Conservation (phyloP, 2,797 vertebrate genomes). For the Accipiter badius region DNA sequence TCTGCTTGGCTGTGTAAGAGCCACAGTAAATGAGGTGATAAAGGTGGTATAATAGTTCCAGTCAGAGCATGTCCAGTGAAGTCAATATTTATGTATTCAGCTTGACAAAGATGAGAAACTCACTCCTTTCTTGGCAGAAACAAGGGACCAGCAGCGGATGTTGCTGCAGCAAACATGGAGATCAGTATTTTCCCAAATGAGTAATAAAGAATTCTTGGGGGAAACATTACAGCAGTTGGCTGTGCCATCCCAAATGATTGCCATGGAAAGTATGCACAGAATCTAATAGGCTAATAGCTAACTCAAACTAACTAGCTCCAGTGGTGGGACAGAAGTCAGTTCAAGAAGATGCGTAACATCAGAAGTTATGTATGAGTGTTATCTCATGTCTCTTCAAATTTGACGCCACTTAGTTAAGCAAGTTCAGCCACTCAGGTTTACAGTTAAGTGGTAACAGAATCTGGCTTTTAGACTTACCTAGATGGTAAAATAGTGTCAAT, state of each 20-base stretch:
- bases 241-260: constrained; percentile 34
- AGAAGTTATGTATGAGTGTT: neutral
- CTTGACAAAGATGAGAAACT: neutral
- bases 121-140: neutral
- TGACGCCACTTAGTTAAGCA: neutral
- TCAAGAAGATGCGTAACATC: neutral
- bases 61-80: neutral
- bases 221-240: constrained; percentile 20
- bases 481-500: neutral
- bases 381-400: neutral
- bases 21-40: neutral
- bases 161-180: neutral
- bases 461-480: neutral
- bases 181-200: neutral
- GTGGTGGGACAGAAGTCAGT: neutral
- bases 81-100: neutral
- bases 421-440: neutral
- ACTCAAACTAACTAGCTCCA: neutral
- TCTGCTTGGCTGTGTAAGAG: neutral
- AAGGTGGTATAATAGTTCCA: neutral
- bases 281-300: neutral
- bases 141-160: neutral
- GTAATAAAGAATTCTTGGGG: constrained; percentile 18
- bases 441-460: neutral
- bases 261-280: neutral